Evolutionary conservation across 1,140 invertebrate species (phyloP).

Genomic region (Eriocheir sinensis): DNA sequence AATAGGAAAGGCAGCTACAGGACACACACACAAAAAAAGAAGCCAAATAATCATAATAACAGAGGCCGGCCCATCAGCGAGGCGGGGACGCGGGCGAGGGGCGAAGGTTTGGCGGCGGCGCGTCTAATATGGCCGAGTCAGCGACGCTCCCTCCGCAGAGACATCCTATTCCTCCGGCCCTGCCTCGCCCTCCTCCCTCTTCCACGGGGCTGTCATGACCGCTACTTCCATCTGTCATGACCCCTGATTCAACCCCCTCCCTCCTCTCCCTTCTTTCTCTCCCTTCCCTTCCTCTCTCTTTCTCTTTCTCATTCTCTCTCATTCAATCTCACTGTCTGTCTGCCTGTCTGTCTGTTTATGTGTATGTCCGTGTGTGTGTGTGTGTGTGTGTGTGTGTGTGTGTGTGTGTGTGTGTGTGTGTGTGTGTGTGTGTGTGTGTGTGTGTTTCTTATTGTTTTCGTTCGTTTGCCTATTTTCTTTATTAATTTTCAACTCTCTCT

Average conservation of each 20-base stretch:
- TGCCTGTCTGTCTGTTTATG: neutral
- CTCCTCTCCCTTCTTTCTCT: neutral
- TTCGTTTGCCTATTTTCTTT: too few relatives aligned
- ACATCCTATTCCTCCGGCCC: neutral
- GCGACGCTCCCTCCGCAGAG: neutral
- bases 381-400: too few relatives aligned
- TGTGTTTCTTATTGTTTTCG: too few relatives aligned
- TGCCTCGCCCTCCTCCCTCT: neutral
- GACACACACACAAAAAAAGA: too few relatives aligned
- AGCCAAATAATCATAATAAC: neutral
- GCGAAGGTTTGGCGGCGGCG: neutral
- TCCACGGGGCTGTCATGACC: neutral
- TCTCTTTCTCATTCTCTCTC: conserved; percentile 13
- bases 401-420: too few relatives aligned
- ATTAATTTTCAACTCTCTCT: too few relatives aligned
- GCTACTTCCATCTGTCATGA: neutral
- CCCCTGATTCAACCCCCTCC: neutral
- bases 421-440: too few relatives aligned
- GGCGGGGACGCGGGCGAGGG: neutral
- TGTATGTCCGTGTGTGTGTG: too few relatives aligned
- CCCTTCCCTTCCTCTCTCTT: neutral
- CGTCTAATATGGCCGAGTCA: conserved; percentile 29
- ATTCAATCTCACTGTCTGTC: neutral
- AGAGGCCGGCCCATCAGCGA: neutral
- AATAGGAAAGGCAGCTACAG: too few relatives aligned